phyloP scores from a whole-genome alignment of 1,140 invertebrate species.

The Pissodes strobi region DNA sequence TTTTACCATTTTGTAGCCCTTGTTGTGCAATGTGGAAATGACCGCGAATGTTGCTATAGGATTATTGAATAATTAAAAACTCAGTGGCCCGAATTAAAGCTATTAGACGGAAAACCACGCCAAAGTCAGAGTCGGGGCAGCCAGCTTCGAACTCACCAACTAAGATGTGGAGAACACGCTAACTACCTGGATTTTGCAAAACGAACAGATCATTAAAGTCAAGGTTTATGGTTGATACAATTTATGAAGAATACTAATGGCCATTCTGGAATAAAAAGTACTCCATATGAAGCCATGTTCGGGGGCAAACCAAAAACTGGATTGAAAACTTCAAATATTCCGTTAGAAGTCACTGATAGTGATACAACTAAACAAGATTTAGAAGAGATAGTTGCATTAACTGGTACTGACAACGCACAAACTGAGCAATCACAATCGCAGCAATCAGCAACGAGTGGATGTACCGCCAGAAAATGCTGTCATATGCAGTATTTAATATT shows the following conservation, averaged over 20 bases:
- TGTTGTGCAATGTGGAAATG: conserved; percentile 49
- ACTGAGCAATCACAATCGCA: neutral
- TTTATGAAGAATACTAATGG: conserved; percentile 44
- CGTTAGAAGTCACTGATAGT: conserved; percentile 5
- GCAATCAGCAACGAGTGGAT: neutral
- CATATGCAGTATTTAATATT: neutral
- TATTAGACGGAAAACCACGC: conserved; percentile 51
- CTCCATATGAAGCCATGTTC: conserved; percentile 45
- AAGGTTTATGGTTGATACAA: conserved; percentile 48
- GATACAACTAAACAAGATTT: conserved; percentile 5
- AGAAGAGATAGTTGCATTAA: neutral
- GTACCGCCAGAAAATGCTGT: neutral
- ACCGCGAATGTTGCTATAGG: conserved; percentile 42
- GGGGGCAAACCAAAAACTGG: conserved; percentile 18
- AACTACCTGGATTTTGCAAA: conserved; percentile 45
- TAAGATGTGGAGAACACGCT: conserved; percentile 54
- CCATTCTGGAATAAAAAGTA: conserved; percentile 44
- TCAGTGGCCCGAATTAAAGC: conserved; percentile 55
- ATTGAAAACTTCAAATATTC: conserved; percentile 29
- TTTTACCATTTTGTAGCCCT: conserved; percentile 44
- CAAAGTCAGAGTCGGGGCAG: conserved; percentile 46
- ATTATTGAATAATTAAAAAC: conserved; percentile 47
- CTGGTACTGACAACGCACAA: neutral
- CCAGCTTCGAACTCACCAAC: conserved; percentile 40
- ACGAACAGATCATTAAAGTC: conserved; percentile 47